Conservation (phyloP, 2,797 vertebrate genomes). For the Chrosomus eos region DNA sequence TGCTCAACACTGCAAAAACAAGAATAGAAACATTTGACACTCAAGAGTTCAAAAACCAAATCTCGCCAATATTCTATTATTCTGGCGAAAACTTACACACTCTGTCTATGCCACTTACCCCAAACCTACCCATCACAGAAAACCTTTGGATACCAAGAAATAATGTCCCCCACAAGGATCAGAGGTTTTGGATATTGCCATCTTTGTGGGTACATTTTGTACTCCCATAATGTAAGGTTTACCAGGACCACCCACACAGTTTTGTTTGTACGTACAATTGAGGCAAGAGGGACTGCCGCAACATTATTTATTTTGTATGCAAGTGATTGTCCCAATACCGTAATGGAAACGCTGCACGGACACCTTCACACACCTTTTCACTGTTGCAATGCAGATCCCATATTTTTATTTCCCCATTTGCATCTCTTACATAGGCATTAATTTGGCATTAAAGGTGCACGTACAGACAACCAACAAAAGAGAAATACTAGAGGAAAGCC, state of each 20-base stretch:
- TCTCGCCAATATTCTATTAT: neutral
- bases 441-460: neutral
- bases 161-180: too few species aligned
- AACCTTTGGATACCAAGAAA: too few species aligned
- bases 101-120: too few species aligned
- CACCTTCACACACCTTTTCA: slow-evolving; percentile 8
- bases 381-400: neutral
- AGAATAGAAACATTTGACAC: neutral
- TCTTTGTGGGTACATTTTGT: too few species aligned
- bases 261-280: neutral
- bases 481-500: slow-evolving; percentile 44
- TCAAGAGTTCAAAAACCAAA: neutral
- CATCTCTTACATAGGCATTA: neutral
- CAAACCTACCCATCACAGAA: too few species aligned
- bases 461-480: neutral
- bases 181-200: too few species aligned
- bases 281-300: neutral
- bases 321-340: neutral
- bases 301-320: neutral
- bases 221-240: too few species aligned
- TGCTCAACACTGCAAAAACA: neutral
- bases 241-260: neutral
- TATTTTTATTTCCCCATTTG: slow-evolving; percentile 8
- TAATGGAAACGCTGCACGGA: neutral
- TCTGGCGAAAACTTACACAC: neutral